Conservation (phyloP, 2,888 invertebrate genomes). For the Peribatodes rhomboidaria region DNA sequence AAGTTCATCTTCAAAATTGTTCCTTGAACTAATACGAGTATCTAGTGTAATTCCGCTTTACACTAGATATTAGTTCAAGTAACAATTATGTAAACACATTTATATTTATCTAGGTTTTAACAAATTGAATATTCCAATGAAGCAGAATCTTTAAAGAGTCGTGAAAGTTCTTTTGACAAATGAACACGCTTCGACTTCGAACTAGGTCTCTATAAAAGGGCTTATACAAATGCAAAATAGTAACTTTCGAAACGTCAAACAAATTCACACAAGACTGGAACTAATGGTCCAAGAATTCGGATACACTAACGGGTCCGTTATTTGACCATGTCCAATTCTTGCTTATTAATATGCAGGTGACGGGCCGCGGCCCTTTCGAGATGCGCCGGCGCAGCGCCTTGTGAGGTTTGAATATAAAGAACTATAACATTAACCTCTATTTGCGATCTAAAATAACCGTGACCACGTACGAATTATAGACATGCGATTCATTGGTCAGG, state of each 20-base stretch:
- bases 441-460: conserved; percentile 25
- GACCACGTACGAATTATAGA: conserved; percentile 17
- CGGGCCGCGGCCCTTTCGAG: conserved; percentile 37
- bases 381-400: conserved; percentile 24
- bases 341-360: conserved; percentile 45
- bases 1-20: no score
- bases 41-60: no score
- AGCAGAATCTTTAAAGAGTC: background rate
- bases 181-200: background rate
- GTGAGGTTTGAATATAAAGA: conserved; percentile 21
- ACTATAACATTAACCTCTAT: conserved; percentile 32
- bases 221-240: conserved; percentile 30
- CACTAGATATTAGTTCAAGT: no score
- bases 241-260: conserved; percentile 29
- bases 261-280: conserved; percentile 29
- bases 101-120: no score
- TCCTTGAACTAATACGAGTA: no score
- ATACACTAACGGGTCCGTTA: conserved; percentile 41
- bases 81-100: no score
- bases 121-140: background rate
- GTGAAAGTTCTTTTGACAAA: background rate
- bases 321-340: conserved; percentile 41
- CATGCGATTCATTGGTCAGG: conserved; percentile 8
- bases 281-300: conserved; percentile 40
- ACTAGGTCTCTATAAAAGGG: conserved; percentile 17